A percentile compares a stretch with the other conserved stretches of the same genome.
Evolutionary conservation across 2,888 invertebrate species (phyloP).

Genomic region (Leptarthrus brevirostris): DNA sequence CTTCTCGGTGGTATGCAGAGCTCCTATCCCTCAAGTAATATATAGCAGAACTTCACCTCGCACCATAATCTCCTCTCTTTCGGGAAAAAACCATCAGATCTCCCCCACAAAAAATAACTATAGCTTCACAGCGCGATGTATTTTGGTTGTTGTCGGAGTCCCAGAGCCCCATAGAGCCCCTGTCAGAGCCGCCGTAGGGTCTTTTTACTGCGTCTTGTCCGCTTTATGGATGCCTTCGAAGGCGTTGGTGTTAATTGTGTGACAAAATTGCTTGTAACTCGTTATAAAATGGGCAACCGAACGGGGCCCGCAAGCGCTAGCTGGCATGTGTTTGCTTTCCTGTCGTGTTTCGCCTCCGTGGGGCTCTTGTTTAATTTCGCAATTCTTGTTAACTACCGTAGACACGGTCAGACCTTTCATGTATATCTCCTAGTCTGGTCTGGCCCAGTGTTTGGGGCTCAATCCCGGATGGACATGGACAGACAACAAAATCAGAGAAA

Average conservation of each 20-base stretch:
- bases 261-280: constrained; percentile 48
- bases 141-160: too few relatives aligned
- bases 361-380: constrained; percentile 34
- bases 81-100: too few relatives aligned
- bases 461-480: too few relatives aligned
- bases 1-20: not conserved
- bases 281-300: constrained; percentile 46
- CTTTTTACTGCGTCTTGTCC: not conserved
- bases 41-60: constrained; percentile 34
- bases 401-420: constrained; percentile 24
- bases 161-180: not conserved
- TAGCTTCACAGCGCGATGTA: too few relatives aligned
- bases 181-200: too few relatives aligned
- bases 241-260: constrained; percentile 51
- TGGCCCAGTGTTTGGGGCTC: too few relatives aligned
- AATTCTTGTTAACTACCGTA: constrained; percentile 44
- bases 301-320: not conserved
- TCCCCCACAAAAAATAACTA: too few relatives aligned
- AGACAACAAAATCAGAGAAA: too few relatives aligned
- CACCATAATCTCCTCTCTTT: constrained; percentile 20
- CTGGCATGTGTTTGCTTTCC: constrained; percentile 28
- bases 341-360: constrained; percentile 42
- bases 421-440: not conserved
- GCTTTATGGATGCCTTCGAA: constrained; percentile 32
- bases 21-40: not conserved